Base-by-base conservation (phyloP, 23 tunicate species). In the Oikopleura albicans region DNA sequence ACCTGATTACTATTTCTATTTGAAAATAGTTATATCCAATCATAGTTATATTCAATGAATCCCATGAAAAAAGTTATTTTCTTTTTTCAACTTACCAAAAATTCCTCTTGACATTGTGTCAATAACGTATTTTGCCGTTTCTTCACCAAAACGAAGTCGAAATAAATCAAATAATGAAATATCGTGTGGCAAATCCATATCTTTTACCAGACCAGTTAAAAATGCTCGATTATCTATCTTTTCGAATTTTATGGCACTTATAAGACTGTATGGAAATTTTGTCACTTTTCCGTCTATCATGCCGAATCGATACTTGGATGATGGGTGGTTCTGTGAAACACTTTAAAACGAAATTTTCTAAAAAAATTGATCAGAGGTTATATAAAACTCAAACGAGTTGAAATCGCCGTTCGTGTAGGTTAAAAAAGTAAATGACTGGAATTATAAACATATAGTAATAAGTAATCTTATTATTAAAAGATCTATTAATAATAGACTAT, bases 31-130 rank as follows among this genome's bases (percentile, higher is more conserved):
- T n/a, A n/a, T n/a, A n/a, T n/a, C n/a, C n/a, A n/a, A n/a, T n/a
- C n/a, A n/a, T n/a, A n/a, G n/a, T n/a, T n/a, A n/a, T n/a, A n/a
- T n/a, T n/a, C n/a, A n/a, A n/a, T n/a, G n/a, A n/a, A n/a, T n/a
- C n/a, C n/a, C n/a, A n/a, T n/a, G n/a, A n/a, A n/a, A n/a, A n/a
- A n/a, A n/a, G n/a, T n/a, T n/a, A n/a, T n/a, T n/a, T n/a, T n/a
- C n/a, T n/a, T n/a, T n/a, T n/a, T n/a, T n/a, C 28, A 16, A 12
- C 79, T 2, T 71, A 29, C 34, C 79, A 31, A 12, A 71, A 29
- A 71, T 71, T 71, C 79, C 79, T 71, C 79, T 34, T 22, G 36
- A 22, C 79, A 71, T 71, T 29, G 79, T 12, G 35, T 71, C 79
- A 37, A 71, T 31, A 16, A 71, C 28, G 31, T 71, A 71, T 22